Evolutionary conservation across 2,797 vertebrate genomes (phyloP).

Genomic region (Anomalospiza imberbis): DNA sequence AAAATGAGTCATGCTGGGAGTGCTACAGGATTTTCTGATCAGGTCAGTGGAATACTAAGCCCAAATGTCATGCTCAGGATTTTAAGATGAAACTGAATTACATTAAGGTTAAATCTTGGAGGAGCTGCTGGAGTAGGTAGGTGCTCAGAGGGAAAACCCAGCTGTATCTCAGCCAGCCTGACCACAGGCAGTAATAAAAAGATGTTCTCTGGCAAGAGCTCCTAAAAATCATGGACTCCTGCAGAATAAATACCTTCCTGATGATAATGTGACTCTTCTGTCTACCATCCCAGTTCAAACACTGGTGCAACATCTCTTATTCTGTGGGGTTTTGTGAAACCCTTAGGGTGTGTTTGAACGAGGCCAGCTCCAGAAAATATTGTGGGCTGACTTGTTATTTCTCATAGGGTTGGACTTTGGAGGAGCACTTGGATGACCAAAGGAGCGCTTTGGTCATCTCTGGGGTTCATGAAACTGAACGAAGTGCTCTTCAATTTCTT

Average conservation of each 20-base stretch:
- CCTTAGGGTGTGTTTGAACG: neutral
- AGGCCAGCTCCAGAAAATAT: neutral
- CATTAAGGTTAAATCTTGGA: neutral
- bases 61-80: neutral
- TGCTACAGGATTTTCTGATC: neutral
- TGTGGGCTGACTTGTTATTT: neutral
- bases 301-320: neutral
- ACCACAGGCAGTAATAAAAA: neutral
- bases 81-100: neutral
- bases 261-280: neutral
- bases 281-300: neutral
- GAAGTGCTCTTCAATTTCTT: neutral
- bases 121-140: neutral
- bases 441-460: neutral
- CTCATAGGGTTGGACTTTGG: neutral
- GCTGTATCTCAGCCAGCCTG: neutral
- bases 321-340: neutral
- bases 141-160: neutral
- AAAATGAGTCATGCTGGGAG: neutral
- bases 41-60: neutral
- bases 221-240: neutral
- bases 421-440: no score
- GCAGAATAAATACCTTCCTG: neutral
- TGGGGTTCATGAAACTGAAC: neutral
- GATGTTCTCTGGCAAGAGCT: rapidly evolving